Evolutionary conservation across 2,113 vertebrate species (phyloP).

Genomic region (Camarhynchus parvulus): DNA sequence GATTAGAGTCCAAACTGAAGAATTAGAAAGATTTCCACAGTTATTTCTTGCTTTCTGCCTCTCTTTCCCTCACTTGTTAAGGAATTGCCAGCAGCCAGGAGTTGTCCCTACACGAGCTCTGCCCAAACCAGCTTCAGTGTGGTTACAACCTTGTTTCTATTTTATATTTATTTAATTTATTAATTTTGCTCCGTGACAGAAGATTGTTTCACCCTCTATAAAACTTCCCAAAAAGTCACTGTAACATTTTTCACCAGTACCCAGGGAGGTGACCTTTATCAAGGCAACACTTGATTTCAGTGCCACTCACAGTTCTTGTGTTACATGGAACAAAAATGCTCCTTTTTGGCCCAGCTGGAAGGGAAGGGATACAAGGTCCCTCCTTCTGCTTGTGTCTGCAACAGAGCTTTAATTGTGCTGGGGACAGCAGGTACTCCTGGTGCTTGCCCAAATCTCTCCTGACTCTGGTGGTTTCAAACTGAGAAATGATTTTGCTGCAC

Average conservation of each 20-base stretch:
- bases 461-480: neutral
- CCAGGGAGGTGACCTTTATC: neutral
- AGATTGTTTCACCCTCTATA: neutral
- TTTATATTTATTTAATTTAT: neutral
- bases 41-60: neutral
- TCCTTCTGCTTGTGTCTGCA: neutral
- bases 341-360: neutral
- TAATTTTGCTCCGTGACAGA: neutral
- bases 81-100: neutral
- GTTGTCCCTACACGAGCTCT: neutral
- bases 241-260: neutral
- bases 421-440: constrained; percentile 10
- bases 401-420: constrained; percentile 32
- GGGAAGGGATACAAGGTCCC: constrained; percentile 12
- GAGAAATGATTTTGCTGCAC: neutral
- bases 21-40: neutral
- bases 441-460: neutral
- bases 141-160: neutral
- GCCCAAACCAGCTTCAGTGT: neutral
- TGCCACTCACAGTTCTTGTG: constrained; percentile 20
- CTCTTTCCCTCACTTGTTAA: neutral
- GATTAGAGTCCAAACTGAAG: neutral
- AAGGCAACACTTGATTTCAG: neutral
- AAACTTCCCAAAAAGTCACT: neutral
- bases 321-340: neutral